Percentiles rank a stretch among this genome's conserved stretches.
Evolutionary conservation across 2,888 invertebrate species (phyloP).

Genomic region (Ectemnius cavifrons): DNA sequence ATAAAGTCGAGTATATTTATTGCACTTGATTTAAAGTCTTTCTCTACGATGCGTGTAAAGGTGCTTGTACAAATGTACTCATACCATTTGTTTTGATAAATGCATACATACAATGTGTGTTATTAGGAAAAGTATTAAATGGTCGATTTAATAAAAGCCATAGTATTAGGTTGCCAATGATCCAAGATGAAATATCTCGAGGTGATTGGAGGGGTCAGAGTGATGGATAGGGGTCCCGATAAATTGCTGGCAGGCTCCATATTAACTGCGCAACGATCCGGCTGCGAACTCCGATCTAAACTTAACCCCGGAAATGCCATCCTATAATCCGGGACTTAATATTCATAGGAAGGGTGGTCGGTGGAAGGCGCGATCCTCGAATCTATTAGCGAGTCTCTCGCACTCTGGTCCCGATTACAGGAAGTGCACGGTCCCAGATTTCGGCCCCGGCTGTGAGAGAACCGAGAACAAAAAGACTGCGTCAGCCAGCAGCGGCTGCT

Average conservation of each 20-base stretch:
- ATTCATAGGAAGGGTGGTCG: conserved; percentile 52
- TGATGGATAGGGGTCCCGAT: not conserved
- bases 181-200: no score
- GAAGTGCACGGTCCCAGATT: conserved; percentile 47
- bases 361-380: conserved; percentile 46
- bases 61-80: no score
- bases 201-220: no score
- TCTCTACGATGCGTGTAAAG: no score
- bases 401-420: conserved; percentile 47
- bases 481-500: conserved; percentile 25
- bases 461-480: conserved; percentile 45
- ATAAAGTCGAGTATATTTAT: no score
- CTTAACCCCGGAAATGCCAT: conserved; percentile 32
- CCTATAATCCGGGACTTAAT: conserved; percentile 57
- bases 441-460: conserved; percentile 24
- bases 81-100: no score
- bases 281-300: conserved; percentile 17
- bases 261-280: conserved; percentile 33
- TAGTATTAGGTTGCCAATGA: no score
- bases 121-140: no score
- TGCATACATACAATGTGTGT: no score
- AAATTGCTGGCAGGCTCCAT: conserved; percentile 9
- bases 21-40: no score
- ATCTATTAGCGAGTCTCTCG: conserved; percentile 58
- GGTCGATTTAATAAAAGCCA: no score